These are phyloP conservation scores for Gnatocerus cornutus DNA, from an alignment of 2,888 invertebrate genomes.

Conservation along the genomic window DNA sequence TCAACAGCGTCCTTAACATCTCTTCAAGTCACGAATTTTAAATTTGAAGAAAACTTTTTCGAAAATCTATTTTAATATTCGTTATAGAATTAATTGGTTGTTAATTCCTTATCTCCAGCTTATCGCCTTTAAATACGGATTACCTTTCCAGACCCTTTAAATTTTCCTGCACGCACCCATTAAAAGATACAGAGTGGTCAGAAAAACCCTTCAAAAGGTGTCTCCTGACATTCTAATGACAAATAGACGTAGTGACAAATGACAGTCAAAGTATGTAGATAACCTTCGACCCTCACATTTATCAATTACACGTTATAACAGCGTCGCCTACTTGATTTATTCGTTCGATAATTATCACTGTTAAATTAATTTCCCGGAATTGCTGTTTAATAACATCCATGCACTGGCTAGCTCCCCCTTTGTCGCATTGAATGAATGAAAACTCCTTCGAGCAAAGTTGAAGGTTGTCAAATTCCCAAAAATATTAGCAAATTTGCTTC, in stretches of 20 bases:
- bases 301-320: slow-evolving; percentile 59
- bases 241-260: slow-evolving; percentile 55
- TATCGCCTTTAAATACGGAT: too few relatives aligned
- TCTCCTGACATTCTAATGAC: slow-evolving; percentile 17
- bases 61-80: too few relatives aligned
- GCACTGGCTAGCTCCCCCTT: slow-evolving; percentile 13
- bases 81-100: too few relatives aligned
- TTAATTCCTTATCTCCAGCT: too few relatives aligned
- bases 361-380: slow-evolving; percentile 46
- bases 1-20: too few relatives aligned
- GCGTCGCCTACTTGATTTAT: slow-evolving; percentile 55
- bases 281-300: slow-evolving; percentile 60
- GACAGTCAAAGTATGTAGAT: slow-evolving; percentile 55
- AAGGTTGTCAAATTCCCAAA: slow-evolving; percentile 19
- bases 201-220: not conserved
- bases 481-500: slow-evolving; percentile 8
- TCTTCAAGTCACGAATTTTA: too few relatives aligned
- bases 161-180: not conserved
- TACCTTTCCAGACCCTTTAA: too few relatives aligned
- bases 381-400: slow-evolving; percentile 18
- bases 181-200: not conserved
- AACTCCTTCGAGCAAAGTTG: slow-evolving; percentile 9
- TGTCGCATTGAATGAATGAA: slow-evolving; percentile 20
- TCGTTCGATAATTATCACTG: slow-evolving; percentile 51
- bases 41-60: too few relatives aligned